Base-by-base conservation (phyloP, 2,797 vertebrate species). In the Gymnothorax javanicus region DNA sequence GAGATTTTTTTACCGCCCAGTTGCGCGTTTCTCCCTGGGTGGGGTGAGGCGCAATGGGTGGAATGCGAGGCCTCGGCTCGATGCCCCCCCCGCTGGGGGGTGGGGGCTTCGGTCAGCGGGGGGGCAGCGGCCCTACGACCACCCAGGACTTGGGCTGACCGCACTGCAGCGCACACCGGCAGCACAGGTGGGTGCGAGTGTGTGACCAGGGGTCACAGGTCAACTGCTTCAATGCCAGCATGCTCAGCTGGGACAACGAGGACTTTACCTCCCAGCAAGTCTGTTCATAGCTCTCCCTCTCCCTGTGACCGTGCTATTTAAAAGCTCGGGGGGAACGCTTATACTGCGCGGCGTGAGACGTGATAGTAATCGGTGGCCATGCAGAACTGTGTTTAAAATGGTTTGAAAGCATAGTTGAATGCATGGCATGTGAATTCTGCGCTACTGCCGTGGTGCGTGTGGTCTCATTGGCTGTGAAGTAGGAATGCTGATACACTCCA, bases 1-100 rank as follows among this genome's bases (percentile, higher is more conserved):
- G 94, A 92, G 93, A 91, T 94, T 95, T 95, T 93, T 67, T n/a
- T 67, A 95, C 94, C 94, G 84, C 88, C 86, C 33, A 62, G 83
- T 62, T 58, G 86, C 67, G 54, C 83, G 88, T 90, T 77, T 86
- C 84, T 86, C 82, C 33, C 33, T 43, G 87, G 83, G 33, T 86
- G 58, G 89, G 86, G 84, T 60, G 85, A 2, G 23, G 84, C 23
- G 13, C 85, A 86, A 86, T 90, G 87, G 83, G 92, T 25, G 86
- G 89, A 85, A 84, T 84, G 81, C 56, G 4, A 60, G 56, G 60
- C 62, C 82, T 86, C 50, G 84, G 13, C 56, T 69, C 84, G 86
- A 89, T 90, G 64, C 64, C 50, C 86, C 64, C 62, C 57, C 7
- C 84, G 23, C 60, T 60, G 88, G 83, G 59, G 62, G 69, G 85